These are phyloP conservation scores for Cavia porcellus DNA, from an alignment of 2,113 vertebrate genomes.

Conservation along the genomic window DNA sequence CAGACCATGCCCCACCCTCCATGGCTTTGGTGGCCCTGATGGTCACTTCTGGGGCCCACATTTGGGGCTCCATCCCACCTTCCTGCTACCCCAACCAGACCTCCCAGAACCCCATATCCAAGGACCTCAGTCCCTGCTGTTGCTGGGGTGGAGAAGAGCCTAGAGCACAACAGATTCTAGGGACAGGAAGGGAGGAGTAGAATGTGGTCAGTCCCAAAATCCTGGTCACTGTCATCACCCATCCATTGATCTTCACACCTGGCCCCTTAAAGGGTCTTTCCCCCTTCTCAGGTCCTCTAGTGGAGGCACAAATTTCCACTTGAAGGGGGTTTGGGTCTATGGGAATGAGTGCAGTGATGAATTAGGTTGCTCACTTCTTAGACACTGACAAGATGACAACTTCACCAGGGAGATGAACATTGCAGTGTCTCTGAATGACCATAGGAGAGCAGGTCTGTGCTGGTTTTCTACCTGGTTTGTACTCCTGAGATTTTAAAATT, in stretches of 20 bases:
- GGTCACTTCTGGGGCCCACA: not conserved
- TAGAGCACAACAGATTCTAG: not conserved
- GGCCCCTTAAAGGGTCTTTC: not conserved
- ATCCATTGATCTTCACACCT: slow-evolving; percentile 28
- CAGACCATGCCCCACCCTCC: not conserved
- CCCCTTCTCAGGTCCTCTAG: not conserved
- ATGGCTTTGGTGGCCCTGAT: not conserved
- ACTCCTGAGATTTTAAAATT: not conserved
- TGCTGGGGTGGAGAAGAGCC: too few relatives aligned
- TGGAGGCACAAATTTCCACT: not conserved
- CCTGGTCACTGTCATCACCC: not conserved
- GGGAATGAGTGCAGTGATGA: not conserved
- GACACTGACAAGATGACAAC: not conserved
- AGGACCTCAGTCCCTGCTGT: too few relatives aligned
- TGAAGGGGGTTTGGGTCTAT: not conserved
- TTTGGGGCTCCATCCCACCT: too few relatives aligned
- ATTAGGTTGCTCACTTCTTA: not conserved
- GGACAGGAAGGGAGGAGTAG: not conserved
- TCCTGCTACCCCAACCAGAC: too few relatives aligned
- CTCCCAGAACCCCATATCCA: too few relatives aligned
- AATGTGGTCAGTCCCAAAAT: slow-evolving; percentile 55
- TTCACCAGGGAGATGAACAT: not conserved
- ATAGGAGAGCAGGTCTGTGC: not conserved
- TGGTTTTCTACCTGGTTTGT: slow-evolving; percentile 28
- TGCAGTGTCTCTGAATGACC: not conserved